Evolutionary conservation across 2,888 invertebrate species (phyloP), one percentile per base, ranked within the genome.

Genomic region (Euphydryas editha): DNA sequence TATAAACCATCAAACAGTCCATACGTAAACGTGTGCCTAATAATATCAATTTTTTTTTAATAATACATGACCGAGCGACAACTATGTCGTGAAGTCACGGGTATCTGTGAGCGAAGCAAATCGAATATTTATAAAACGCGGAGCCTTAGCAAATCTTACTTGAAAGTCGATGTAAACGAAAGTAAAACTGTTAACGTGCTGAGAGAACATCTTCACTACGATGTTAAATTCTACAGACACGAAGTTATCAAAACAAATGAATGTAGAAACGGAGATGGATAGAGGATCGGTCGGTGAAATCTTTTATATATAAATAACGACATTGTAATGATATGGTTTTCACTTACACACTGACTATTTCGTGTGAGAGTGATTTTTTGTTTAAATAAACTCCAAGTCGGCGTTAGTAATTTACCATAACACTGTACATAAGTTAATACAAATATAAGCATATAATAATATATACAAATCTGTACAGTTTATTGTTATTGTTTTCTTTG

Each of bases 141-240:
- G 71, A 77, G 80, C 79, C 76, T 81, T 81, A 81, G 78, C 77
- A 73, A 77, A 76, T 77, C 78, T 78, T 57, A 76, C 79, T 86
- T 78, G 87, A 89, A 88, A 90, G 88, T 85, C 82, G 77, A 80
- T 77, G 70, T 78, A 73, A 81, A 85, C 76, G 88, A 90, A 92
- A 92, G 92, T 91, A 88, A 90, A 89, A 88, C 42, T 65, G 49
- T 69, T 54, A 56, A 42, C 81, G 81, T 77, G 78, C 78, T 60
- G 6, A 11, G 15, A 49, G 60, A 61, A 79, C 80, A 83, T 83
- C 82, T 81, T 81, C 78, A 75, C 64, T 55, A 54, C 49, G 49
- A 55, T 61, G 59, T 59, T 44, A 56, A 65, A 60, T 60, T 56
- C 17, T 60, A 60, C 24, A 51, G 51, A 57, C 57, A 56, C 42